These are phyloP conservation scores for Aepyceros melampus DNA, from an alignment of 2,113 vertebrate species.

Conservation along the genomic window DNA sequence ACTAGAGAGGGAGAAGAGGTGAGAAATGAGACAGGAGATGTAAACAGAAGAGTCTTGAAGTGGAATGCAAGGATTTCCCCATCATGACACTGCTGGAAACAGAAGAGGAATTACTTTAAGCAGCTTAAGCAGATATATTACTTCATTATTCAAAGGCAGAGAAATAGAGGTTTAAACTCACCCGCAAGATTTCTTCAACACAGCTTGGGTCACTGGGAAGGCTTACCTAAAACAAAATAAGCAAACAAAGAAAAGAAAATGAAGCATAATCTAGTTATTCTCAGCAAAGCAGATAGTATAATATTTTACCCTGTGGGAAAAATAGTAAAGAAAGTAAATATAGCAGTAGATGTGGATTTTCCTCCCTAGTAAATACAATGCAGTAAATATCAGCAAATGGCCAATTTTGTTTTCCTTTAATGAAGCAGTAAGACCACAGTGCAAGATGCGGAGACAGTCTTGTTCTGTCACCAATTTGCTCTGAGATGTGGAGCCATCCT, in stretches of 20 bases:
- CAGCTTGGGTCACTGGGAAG: conserved; percentile 95
- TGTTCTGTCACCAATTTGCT: background rate
- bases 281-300: conserved; percentile 40
- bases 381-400: background rate
- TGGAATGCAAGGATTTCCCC: background rate
- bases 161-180: conserved; percentile 81
- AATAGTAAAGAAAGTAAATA: background rate
- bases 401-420: conserved; percentile 48
- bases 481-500: background rate
- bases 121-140: background rate
- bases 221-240: conserved; percentile 86
- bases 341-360: background rate
- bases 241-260: conserved; percentile 53
- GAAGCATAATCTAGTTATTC: conserved; percentile 47
- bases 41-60: background rate
- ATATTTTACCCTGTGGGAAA: background rate
- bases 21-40: background rate
- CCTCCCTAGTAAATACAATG: conserved; percentile 42
- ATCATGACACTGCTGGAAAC: background rate
- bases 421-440: conserved; percentile 42
- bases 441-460: background rate
- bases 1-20: background rate
- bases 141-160: conserved; percentile 50
- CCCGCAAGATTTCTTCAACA: conserved; percentile 97
- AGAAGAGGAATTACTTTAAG: background rate